Evolutionary conservation across 2,888 invertebrate species (phyloP).

Genomic region (Drosophila nr. perissopoda): DNA sequence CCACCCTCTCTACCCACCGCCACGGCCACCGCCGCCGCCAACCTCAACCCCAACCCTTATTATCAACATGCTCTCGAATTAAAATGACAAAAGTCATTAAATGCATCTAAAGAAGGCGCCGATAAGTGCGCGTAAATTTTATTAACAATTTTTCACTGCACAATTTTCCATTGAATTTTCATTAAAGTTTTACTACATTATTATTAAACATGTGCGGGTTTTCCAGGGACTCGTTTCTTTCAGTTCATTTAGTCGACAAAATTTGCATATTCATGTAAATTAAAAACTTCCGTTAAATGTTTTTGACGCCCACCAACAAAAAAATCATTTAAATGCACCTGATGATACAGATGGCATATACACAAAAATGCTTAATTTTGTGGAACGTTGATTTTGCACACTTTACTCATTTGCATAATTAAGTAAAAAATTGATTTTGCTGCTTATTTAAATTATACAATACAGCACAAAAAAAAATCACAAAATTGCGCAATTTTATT

Average conservation of each 20-base stretch:
- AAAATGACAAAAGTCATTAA: slow-evolving; percentile 60
- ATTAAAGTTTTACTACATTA: slow-evolving; percentile 42
- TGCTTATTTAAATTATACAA: slow-evolving; percentile 42
- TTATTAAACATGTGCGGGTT: slow-evolving; percentile 35
- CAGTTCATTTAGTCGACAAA: slow-evolving; percentile 32
- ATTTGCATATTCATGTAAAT: slow-evolving; percentile 69
- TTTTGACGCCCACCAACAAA: slow-evolving; percentile 17
- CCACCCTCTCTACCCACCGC: slow-evolving; percentile 1
- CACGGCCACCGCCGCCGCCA: background rate
- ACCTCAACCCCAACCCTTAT: slow-evolving; percentile 5
- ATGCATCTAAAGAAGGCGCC: slow-evolving; percentile 50
- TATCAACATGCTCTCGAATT: slow-evolving; percentile 39
- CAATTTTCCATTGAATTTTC: slow-evolving; percentile 52
- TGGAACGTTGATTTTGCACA: slow-evolving; percentile 32
- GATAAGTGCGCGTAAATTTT: slow-evolving; percentile 35
- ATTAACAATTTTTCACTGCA: slow-evolving; percentile 33
- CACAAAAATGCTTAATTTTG: background rate
- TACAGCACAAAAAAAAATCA: background rate
- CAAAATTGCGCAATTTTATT: slow-evolving; percentile 56
- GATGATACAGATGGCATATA: background rate
- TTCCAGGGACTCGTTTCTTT: slow-evolving; percentile 2
- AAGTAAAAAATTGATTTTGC: slow-evolving; percentile 50
- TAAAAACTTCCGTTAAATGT: slow-evolving; percentile 64
- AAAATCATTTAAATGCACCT: background rate
- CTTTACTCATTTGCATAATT: slow-evolving; percentile 59